A percentile compares a stretch with the other conserved stretches of the same genome.
phyloP scores from a whole-genome alignment of 2,888 invertebrate genomes.

The Agrenia bidenticulata region DNA sequence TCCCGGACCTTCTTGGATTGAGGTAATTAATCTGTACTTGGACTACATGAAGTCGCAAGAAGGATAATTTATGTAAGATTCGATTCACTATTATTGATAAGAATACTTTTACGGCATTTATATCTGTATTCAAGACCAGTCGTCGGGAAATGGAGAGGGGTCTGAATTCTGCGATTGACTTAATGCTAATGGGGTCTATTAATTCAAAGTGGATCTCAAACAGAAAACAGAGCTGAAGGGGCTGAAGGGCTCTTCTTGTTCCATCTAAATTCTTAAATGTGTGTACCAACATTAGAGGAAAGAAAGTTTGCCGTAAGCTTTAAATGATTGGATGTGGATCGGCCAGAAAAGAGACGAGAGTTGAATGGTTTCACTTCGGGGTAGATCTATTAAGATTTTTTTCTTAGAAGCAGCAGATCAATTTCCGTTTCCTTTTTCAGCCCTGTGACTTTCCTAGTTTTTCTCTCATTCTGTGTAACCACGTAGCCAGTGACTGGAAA shows the following conservation, averaged over 20 bases:
- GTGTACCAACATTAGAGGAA: not conserved
- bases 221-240: not conserved
- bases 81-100: no score
- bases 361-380: conserved; percentile 9
- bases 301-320: conserved; percentile 13
- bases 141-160: not conserved
- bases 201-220: conserved; percentile 15
- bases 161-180: not conserved
- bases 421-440: conserved; percentile 17
- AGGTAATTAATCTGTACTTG: conserved; percentile 27
- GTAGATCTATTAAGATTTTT: conserved; percentile 23
- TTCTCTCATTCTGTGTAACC: not conserved
- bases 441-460: not conserved
- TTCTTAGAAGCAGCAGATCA: conserved; percentile 11
- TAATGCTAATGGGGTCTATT: conserved; percentile 15
- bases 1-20: conserved; percentile 42
- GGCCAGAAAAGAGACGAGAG: not conserved
- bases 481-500: conserved; percentile 3
- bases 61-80: not conserved
- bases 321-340: conserved; percentile 5
- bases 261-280: conserved; percentile 1
- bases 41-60: not conserved
- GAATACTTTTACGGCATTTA: not conserved
- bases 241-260: not conserved
- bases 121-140: conserved; percentile 2